These are phyloP conservation scores for Stenotaenia linearis DNA, from an alignment of 2,888 invertebrate species.

Conservation along the genomic window DNA sequence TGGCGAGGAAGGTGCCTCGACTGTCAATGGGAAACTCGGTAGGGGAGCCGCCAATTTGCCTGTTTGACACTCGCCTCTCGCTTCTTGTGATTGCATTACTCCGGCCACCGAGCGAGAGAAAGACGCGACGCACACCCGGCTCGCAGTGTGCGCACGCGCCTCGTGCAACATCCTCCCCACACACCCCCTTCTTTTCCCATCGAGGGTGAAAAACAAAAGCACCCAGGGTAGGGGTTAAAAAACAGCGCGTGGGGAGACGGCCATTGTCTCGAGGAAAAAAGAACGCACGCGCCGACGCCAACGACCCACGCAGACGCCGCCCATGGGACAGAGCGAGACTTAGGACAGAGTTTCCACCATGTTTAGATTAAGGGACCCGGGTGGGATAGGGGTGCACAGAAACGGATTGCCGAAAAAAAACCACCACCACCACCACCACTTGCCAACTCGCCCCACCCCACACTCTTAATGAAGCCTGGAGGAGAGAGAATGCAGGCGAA, in stretches of 20 bases:
- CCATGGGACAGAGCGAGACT: constrained; percentile 1
- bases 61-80: constrained; percentile 19
- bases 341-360: neutral
- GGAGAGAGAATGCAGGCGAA: constrained; percentile 27
- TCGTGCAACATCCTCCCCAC: neutral
- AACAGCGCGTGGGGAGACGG: constrained; percentile 19
- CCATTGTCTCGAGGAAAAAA: neutral
- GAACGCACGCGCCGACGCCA: constrained; percentile 15
- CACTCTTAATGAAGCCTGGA: constrained; percentile 22
- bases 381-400: neutral
- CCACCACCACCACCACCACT: neutral
- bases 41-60: constrained; percentile 11
- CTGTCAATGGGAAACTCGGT: neutral
- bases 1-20: neutral
- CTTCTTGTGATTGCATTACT: constrained; percentile 15
- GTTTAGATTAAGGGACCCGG: constrained; percentile 15
- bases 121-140: neutral
- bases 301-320: constrained; percentile 14
- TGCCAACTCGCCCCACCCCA: neutral
- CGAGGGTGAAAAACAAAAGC: constrained; percentile 11
- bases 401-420: neutral
- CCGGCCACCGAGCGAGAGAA: constrained; percentile 3
- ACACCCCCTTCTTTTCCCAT: neutral
- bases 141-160: constrained; percentile 1
- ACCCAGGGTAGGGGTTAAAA: constrained; percentile 19